phyloP scores from a whole-genome alignment of 2,888 invertebrate genomes.

The Conistra vaccinii region DNA sequence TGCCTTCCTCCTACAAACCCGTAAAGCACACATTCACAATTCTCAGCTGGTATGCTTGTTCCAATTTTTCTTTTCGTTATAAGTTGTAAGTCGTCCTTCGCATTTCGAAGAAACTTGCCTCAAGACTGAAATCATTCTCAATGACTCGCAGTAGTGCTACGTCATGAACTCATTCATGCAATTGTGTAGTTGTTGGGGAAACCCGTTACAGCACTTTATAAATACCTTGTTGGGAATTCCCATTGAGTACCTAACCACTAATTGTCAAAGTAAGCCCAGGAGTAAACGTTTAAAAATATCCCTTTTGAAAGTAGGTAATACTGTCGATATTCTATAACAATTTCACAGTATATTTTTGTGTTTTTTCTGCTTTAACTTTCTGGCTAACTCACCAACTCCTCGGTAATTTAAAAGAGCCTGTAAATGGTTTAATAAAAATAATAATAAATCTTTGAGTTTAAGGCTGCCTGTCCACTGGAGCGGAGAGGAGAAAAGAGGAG shows the following conservation, averaged over 20 bases:
- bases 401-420: too few relatives aligned
- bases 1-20: too few relatives aligned
- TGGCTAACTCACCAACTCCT: too few relatives aligned
- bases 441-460: too few relatives aligned
- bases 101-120: background rate
- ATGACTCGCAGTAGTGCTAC: background rate
- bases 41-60: background rate
- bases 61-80: background rate
- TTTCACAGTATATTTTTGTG: too few relatives aligned
- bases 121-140: slow-evolving; percentile 5
- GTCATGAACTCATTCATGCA: slow-evolving; percentile 9
- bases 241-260: background rate
- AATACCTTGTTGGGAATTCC: background rate
- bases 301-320: background rate
- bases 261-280: background rate
- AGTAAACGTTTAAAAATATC: background rate
- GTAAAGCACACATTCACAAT: too few relatives aligned
- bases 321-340: background rate
- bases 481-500: too few relatives aligned
- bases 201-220: background rate
- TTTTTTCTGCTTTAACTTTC: too few relatives aligned
- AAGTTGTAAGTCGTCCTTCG: background rate
- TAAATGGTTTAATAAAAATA: too few relatives aligned
- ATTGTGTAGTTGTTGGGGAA: background rate
- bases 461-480: too few relatives aligned